phyloP scores from a whole-genome alignment of 2,113 vertebrate genomes.

The Gavia stellata region DNA sequence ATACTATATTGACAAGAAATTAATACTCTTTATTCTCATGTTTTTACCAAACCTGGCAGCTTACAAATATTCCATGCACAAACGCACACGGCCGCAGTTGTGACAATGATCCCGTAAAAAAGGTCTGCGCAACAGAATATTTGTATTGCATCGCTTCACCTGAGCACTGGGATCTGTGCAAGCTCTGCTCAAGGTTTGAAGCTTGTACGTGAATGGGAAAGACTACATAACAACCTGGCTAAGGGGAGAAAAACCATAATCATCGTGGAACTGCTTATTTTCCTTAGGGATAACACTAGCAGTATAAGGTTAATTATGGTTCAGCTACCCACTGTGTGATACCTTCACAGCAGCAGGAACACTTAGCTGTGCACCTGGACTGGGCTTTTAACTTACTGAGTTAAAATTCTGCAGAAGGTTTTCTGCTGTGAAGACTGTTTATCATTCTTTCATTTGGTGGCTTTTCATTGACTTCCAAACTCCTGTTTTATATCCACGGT shows the following conservation, averaged over 20 bases:
- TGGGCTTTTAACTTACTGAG: not conserved
- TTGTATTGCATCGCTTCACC: accelerated
- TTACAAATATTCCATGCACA: not conserved
- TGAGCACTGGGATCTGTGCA: not conserved
- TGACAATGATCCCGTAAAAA: accelerated
- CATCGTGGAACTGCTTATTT: not conserved
- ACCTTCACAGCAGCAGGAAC: accelerated
- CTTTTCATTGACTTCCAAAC: not conserved
- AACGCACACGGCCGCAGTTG: not conserved
- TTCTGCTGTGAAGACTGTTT: not conserved
- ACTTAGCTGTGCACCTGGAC: not conserved
- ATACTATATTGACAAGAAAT: not conserved
- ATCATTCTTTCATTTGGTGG: not conserved
- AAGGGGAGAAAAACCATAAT: not conserved
- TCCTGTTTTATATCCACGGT: not conserved
- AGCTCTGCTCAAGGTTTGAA: not conserved
- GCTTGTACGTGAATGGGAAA: accelerated
- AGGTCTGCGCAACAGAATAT: not conserved
- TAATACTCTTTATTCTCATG: not conserved
- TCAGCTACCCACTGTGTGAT: not conserved
- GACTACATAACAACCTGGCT: accelerated
- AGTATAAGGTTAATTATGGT: not conserved
- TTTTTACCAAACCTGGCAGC: not conserved
- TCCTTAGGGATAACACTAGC: not conserved
- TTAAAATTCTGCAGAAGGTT: not conserved